A percentile compares a stretch with the other conserved stretches of the same genome.
Conservation (phyloP, 2,113 vertebrate species). For the Coreoperca whiteheadi region DNA sequence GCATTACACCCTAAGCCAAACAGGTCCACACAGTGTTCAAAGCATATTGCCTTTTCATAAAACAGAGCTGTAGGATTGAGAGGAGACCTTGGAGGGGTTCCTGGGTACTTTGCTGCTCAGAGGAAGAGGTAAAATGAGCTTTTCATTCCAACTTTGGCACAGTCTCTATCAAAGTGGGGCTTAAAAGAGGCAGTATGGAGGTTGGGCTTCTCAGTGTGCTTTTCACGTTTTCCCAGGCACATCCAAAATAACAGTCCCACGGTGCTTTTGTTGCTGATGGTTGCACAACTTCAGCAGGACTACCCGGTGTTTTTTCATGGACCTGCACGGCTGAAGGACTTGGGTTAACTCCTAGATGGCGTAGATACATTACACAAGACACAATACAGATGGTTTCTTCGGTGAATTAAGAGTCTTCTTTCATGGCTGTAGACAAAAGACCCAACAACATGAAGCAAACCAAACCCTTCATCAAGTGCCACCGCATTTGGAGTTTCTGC, state of each 20-base stretch:
- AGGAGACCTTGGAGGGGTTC: slow-evolving; percentile 65
- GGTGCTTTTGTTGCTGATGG: slow-evolving; percentile 76
- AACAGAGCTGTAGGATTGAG: slow-evolving; percentile 63
- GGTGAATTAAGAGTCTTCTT: not conserved
- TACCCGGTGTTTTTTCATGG: slow-evolving; percentile 39
- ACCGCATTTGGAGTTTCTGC: not conserved
- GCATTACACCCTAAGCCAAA: slow-evolving; percentile 57
- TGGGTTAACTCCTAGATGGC: slow-evolving; percentile 28
- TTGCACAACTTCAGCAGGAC: slow-evolving; percentile 69
- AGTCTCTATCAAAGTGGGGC: slow-evolving; percentile 60
- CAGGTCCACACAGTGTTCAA: slow-evolving; percentile 35
- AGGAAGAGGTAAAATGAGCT: slow-evolving; percentile 79
- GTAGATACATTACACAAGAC: slow-evolving; percentile 3
- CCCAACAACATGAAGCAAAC: not conserved
- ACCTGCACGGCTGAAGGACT: slow-evolving; percentile 41
- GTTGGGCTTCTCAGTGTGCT: slow-evolving; percentile 75
- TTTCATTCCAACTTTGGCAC: slow-evolving; percentile 82
- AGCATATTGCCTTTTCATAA: slow-evolving; percentile 78
- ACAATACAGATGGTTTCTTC: not conserved
- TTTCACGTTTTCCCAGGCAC: slow-evolving; percentile 80
- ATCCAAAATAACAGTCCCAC: slow-evolving; percentile 71
- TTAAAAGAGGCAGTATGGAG: slow-evolving; percentile 71
- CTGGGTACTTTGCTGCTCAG: slow-evolving; percentile 65
- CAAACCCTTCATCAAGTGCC: not conserved
- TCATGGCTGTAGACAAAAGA: not conserved